Base-by-base conservation (phyloP, 2,113 vertebrate genomes). In the Drymodes brunneopygia region DNA sequence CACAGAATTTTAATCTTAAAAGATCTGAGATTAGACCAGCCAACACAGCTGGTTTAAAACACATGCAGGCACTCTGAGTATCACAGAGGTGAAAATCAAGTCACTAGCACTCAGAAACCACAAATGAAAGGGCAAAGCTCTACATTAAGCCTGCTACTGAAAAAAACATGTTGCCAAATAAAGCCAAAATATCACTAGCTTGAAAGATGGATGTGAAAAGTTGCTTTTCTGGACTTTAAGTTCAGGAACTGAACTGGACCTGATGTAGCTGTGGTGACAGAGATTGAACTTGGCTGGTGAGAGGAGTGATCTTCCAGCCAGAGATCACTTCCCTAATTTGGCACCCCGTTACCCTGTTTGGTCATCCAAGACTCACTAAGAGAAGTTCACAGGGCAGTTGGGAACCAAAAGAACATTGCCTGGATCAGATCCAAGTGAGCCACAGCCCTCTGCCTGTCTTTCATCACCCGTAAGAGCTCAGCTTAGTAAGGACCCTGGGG, bases 1-100 rank as follows among this genome's bases (percentile, higher is more conserved):
- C 56, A 85, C 64, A 90, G 67, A 85, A 93, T 94, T 91, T 94
- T 93, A 88, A 92, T 88, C 81, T 91, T 88, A 56, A 56, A 3
- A 88, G 56, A 86, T 85, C 72, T 33, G 66, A 95, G 74, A 94
- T 96, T 86, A 95, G 56, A 93, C 11, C 60, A 93, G 70, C 38
- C 67, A 88, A 81, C 51, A 92, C 36, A 90, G 81, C 53, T 94
- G 54, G 50, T 42, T 86, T 56, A 51, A 56, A 95, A 88, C 29
- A 66, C 31, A 74, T 35, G 38, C 58, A 82, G 45, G 53, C 36
- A 75, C 11, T 64, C 45, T 48, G 35, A 47, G 25, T 42, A 53
- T 69, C 50, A 61, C 47, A 57, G 69, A 86, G 40, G 28, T 92
- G 45, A 86, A 89, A 88, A 92, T 54, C 60, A 81, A 89, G 35